Base-by-base conservation (phyloP, 2,888 invertebrate species). In the Acanthosepion pharaonis region DNA sequence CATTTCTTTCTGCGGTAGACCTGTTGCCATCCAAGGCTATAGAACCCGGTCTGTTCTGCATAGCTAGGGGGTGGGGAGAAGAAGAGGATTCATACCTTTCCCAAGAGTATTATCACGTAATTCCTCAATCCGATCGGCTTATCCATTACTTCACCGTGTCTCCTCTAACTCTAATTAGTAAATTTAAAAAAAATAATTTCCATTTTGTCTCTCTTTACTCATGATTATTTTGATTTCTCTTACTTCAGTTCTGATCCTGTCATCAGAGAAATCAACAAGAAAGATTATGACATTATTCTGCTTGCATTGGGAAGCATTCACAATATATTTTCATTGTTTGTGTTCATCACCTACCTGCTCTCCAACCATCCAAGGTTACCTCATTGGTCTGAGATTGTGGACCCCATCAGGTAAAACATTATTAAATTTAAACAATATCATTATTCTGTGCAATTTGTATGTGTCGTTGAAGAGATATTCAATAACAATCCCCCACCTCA, bases 361-460 rank as follows among this genome's bases (percentile, higher is more conserved):
- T 97, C 97, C 92, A 97, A 97, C 95, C 97, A 97, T 95, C 97
- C 97, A 4, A 95, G 97, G 94, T 95, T 97, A 53, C 97, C 97
- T 11, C 96, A 95, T 18, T 95, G 95, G 91, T 95, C 95, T 1
- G 97, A 97, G 94, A 95, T 97, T 78, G 96, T 95, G 23, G 95
- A 95, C n/a, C 95, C 96, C 33, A 96, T 96, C 94, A 95, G 95
- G 97, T 97, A 96, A 94, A 95, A 5, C 23, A 59, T 59, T 59
- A 20, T 59, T 59, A 59, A 6, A 59, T 23, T 23, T 59, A 59
- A 5, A 23, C 20, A 51, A 11, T 51, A 11, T 51, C 15, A 15
- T 51, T 4, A 51, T 20, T 55, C 20, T 55, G 20, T 55, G 0
- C 20, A 18, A 18, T 55, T 18, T 18, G 51, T 51, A 51, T 11